Conservation (phyloP, 2,888 invertebrate genomes). For the Hermaeophaga mercurialis region DNA sequence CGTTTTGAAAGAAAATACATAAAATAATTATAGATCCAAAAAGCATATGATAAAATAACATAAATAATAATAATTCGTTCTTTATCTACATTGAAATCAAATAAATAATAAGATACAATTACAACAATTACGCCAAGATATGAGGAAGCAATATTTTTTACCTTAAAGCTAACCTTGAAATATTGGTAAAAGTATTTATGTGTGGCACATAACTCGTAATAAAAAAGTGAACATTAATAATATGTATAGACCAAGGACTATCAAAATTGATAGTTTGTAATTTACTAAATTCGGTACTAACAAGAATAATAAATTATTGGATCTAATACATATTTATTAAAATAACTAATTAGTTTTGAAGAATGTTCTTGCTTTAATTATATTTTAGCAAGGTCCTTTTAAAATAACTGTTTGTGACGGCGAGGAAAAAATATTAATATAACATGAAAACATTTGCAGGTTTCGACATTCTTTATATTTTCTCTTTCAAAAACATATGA, state of each 20-base stretch:
- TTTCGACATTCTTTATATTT: no score
- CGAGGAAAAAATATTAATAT: no score
- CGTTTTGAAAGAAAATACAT: no score
- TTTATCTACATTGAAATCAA: not conserved
- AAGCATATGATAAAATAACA: no score
- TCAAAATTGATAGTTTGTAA: not conserved
- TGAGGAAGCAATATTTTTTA: slow-evolving; percentile 7
- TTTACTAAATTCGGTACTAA: not conserved
- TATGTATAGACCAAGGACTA: slow-evolving; percentile 7
- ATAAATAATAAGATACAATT: slow-evolving; percentile 9
- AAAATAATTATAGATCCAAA: not conserved
- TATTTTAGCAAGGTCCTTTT: no score
- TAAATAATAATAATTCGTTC: no score
- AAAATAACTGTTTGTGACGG: no score
- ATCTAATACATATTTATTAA: not conserved
- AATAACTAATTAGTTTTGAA: not conserved
- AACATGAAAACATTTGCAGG: no score
- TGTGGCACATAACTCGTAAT: not conserved
- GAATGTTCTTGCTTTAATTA: not conserved
- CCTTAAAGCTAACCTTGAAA: slow-evolving; percentile 6
- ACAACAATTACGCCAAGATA: slow-evolving; percentile 1
- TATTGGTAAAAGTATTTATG: slow-evolving; percentile 7
- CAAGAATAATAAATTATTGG: not conserved
- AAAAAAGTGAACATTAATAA: slow-evolving; percentile 5
- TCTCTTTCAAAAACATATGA: no score